Base-by-base conservation (phyloP, 2,797 vertebrate genomes). In the Xenentodon cancila region DNA sequence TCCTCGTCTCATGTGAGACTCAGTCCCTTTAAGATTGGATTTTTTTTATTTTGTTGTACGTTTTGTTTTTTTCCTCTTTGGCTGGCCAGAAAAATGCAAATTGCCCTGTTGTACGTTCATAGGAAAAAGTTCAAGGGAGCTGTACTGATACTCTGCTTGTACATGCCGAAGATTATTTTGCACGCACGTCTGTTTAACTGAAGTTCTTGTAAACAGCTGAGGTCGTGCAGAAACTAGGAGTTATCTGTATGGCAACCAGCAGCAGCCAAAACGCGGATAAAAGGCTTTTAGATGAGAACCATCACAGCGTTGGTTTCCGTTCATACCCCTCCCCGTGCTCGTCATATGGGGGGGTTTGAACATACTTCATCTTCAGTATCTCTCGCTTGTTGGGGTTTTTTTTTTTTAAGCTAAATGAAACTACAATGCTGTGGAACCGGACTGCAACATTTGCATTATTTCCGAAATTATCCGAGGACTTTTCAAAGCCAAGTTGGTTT, bases 1-100 rank as follows among this genome's bases (percentile, higher is more conserved):
- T 82, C 80, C 84, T 84, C 85, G 83, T 85, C 83, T 81, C 74
- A 68, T 81, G 65, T 22, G 25, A 59, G 73, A 58, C 75, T 82
- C 58, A 45, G 49, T 62, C 75, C 80, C 76, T 81, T 80, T 52
- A 63, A 74, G 74, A 69, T 78, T 76, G 46, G 63, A 47, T 45
- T 30, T 49, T 52, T 43, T 18, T 27, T n/a, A n/a, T n/a, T n/a
- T n/a, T n/a, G n/a, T n/a, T n/a, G n/a, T n/a, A n/a, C n/a, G n/a
- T n/a, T n/a, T n/a, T n/a, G n/a, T n/a, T 49, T 57, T 40, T 34
- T 17, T 2, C 16, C 21, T 37, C 40, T 19, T n/a, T 27, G 0
- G 57, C 74, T 37, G 50, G 57, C 61, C 71, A 68, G 53, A 53
- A 27, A 50, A 53, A 83, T 88, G 64, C 68, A 80, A 81, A 83